Evolutionary conservation across 2,797 vertebrate genomes (phyloP), one percentile per base, ranked within the genome.

Genomic region (Mormyrops attenuatus): DNA sequence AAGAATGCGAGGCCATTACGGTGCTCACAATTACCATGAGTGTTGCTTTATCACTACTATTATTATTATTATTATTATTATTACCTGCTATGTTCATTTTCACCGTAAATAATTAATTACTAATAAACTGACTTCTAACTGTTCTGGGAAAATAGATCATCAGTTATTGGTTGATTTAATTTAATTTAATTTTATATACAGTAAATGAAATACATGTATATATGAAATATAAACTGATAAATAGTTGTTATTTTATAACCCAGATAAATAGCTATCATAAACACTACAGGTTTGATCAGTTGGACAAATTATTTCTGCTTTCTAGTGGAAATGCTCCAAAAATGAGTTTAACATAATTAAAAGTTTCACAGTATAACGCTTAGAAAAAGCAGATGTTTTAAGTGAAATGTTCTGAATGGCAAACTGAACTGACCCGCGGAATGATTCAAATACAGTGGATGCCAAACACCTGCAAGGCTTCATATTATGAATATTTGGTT

Each of bases 311-410:
- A 80, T 41, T 80, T 44, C 41, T 44, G 73, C 3, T 77, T 77
- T 77, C 30, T 17, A 17, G 34, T 77, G 69, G 15, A 63, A 63
- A 63, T 63, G 60, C 60, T 63, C 22, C 34, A 34, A 34, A 89
- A 85, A 89, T 50, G 26, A 85, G 82, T 13, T 53, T 50, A 63
- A 66, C 57, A 44, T 85, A 60, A 60, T 89, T 53, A 84, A 82
- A 50, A 89, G 55, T 85, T 89, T 89, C 82, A 85, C 82, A 86
- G 88, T 89, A 89, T 89, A 13, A 60, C 2, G 15, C 82, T 89
- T 22, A 85, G 53, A 57, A 66, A 89, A 89, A 30, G 26, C 80
- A 69, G 55, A 44, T 44, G 55, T 60, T 47, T 89, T 41, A 15
- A 11, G 22, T 13, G 9, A 50, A 85, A 85, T 85, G 49, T 44